Evolutionary conservation across 2,888 invertebrate species (phyloP).

Genomic region (Liopterus haemorrhoidalis): DNA sequence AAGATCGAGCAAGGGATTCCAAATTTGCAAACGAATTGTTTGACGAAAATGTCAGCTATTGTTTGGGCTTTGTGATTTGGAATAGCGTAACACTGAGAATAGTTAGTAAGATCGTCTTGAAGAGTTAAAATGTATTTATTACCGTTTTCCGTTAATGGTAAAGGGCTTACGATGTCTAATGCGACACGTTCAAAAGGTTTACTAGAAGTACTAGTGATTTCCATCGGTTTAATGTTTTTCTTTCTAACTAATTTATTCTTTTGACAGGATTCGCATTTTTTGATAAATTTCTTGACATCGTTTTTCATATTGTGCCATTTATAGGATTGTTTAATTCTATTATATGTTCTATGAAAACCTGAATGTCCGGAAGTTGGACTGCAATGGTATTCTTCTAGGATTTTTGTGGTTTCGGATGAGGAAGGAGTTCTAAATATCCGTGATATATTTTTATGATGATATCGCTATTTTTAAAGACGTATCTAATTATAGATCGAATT

Average conservation of each 20-base stretch:
- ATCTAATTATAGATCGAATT: neutral
- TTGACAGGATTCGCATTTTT: constrained; percentile 34
- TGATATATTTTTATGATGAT: neutral
- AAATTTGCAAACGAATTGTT: constrained; percentile 28
- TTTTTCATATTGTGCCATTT: constrained; percentile 31
- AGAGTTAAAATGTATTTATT: constrained; percentile 35
- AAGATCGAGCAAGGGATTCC: constrained; percentile 31
- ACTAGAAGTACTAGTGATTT: constrained; percentile 30
- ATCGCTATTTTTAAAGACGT: constrained; percentile 3
- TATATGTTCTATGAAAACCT: neutral
- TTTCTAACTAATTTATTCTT: constrained; percentile 28
- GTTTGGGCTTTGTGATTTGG: constrained; percentile 34
- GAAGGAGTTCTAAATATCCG: neutral
- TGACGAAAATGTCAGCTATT: constrained; percentile 24
- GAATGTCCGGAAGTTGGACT: neutral
- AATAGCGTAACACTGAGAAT: constrained; percentile 31
- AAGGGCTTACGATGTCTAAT: constrained; percentile 35
- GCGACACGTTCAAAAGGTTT: constrained; percentile 32
- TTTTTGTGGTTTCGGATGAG: neutral
- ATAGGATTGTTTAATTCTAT: constrained; percentile 18
- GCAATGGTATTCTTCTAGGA: neutral
- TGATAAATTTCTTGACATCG: constrained; percentile 29
- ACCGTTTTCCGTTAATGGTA: constrained; percentile 29
- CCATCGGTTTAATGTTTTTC: constrained; percentile 30
- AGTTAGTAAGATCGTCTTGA: constrained; percentile 35